Evolutionary conservation across 2,888 invertebrate species (phyloP), one percentile per base, ranked within the genome.

Genomic region (Campopleginae sp.): DNA sequence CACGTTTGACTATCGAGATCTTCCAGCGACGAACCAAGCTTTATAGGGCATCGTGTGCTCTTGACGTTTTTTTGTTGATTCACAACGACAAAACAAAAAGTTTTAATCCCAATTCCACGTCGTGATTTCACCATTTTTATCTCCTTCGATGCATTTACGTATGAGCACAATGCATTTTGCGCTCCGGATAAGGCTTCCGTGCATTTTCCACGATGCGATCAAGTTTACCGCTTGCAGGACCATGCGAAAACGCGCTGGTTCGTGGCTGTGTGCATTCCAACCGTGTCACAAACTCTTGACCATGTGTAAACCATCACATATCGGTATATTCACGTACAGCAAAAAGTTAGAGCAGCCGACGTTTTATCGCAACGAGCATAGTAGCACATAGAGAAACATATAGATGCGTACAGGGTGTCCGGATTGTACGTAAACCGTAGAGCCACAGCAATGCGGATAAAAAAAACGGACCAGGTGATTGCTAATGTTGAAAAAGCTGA

Each of bases 321-420:
- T 74, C 44, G 58, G 19, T 38, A 71, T 33, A 71, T 33, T 48
- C 23, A 14, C 23, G 51, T 63, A 23, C 23, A 61, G 74, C 31
- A 76, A 79, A 74, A 79, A 74, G 75, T 76, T 58, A 48, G 33
- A 42, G 74, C 7, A 75, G 74, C 80, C 33, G 27, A 80, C 79
- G 83, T 84, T 84, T 84, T 84, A 84, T 84, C 83, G 83, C 70
- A 80, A 83, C 75, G 74, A 68, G 80, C 76, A 71, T 58, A 46
- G 63, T 2, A 31, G 38, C 58, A 44, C 14, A 23, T 42, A 54
- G 23, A 4, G 23, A 14, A 19, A 7, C 17, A 65, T 27, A 75
- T 27, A 27, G 54, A 42, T 76, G 33, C 17, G 19, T 65, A 46
- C 23, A 27, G 58, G 58, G 58, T 58, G 58, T 58, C 58, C 58